Conservation (phyloP, 2,113 vertebrate species). For the Cyanoderma ruficeps region DNA sequence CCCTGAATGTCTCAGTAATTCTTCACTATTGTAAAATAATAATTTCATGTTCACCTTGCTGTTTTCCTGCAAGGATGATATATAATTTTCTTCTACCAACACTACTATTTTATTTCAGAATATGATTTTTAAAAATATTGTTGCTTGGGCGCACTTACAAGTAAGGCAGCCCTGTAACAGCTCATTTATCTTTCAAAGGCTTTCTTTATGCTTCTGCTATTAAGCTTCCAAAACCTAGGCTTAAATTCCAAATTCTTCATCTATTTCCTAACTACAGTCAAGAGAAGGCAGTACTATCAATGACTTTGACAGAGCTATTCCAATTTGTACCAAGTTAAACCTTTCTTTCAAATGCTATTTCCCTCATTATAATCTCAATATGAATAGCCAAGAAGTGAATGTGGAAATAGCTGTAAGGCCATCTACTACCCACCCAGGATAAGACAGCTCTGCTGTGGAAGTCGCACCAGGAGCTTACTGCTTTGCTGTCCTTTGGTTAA, state of each 20-base stretch:
- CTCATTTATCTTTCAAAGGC: background rate
- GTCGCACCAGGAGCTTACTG: background rate
- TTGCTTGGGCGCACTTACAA: background rate
- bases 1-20: background rate
- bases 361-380: background rate
- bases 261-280: background rate
- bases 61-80: background rate
- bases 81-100: background rate
- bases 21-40: background rate
- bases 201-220: background rate
- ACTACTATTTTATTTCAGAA: background rate
- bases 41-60: background rate
- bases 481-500: background rate
- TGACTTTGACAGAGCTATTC: background rate
- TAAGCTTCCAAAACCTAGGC: background rate
- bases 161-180: background rate
- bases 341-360: background rate
- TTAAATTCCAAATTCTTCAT: background rate
- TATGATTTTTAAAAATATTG: background rate
- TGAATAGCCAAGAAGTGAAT: background rate
- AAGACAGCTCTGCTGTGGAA: background rate
- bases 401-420: background rate
- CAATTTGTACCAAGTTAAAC: background rate
- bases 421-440: too few relatives aligned
- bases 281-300: background rate